Conservation (phyloP, 1,140 invertebrate genomes). For the Brachionus koreanus region DNA sequence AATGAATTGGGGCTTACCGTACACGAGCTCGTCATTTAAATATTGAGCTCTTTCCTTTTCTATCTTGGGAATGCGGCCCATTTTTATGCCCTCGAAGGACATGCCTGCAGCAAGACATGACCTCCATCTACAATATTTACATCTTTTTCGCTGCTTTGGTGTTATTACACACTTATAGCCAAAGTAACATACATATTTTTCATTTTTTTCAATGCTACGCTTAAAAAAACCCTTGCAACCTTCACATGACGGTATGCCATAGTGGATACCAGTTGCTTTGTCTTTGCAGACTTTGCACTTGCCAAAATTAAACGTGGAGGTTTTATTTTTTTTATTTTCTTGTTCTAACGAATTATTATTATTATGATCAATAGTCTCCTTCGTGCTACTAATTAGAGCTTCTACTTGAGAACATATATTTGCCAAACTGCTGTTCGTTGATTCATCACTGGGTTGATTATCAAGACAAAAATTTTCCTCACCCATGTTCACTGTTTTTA, state of each 20-base stretch:
- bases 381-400: neutral
- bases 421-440: neutral
- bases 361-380: neutral
- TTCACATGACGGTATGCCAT: constrained; percentile 58
- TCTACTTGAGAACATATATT: neutral
- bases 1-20: neutral
- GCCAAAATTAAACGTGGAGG: constrained; percentile 19
- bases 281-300: constrained; percentile 57
- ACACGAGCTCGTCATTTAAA: constrained; percentile 23
- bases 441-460: neutral
- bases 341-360: neutral
- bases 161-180: constrained; percentile 56
- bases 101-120: constrained; percentile 52
- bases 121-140: constrained; percentile 59
- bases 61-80: constrained; percentile 39
- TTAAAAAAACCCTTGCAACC: constrained; percentile 59
- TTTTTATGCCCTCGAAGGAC: constrained; percentile 39
- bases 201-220: constrained; percentile 57
- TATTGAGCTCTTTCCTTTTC: constrained; percentile 19
- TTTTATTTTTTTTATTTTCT: neutral
- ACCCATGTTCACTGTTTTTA: neutral
- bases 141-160: constrained; percentile 56
- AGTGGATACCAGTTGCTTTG: constrained; percentile 58
- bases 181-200: constrained; percentile 58
- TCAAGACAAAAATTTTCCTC: neutral